Evolutionary conservation across 1,140 invertebrate species (phyloP), one percentile per base, ranked within the genome.

Genomic region (Zaprionus taronus): DNA sequence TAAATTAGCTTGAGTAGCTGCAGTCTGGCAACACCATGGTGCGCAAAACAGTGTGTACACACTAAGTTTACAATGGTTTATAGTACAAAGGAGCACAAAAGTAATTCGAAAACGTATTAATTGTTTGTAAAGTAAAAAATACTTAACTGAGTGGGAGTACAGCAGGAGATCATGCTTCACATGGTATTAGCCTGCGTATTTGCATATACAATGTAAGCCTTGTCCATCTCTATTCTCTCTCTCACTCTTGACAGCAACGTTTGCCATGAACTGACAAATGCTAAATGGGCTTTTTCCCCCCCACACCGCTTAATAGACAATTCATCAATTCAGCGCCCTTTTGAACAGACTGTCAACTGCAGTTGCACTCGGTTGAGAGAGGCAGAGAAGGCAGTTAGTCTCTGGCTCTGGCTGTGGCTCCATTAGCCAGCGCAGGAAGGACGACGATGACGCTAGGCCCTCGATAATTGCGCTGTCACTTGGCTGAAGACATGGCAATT

Each of bases 381-480:
- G 75, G 67, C 74, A 76, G 63, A 61, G 56, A n/a, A 22, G 4
- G 31, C 12, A 15, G n/a, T n/a, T n/a, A n/a, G 36, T 4, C 17
- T 58, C 51, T 65, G 67, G 4, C 22, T 24, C 28, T 26, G 24
- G 26, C 36, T 14, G 26, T 5, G 55, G 58, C 65, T 69, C 58
- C 56, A 73, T 60, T 68, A 64, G 64, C 70, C 57, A 63, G 17
- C 44, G 31, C 31, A 11, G 51, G 47, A 17, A 47, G 41, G 41
- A 47, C 6, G 38, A 63, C 47, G 47, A 51, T 51, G 41, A 47
- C 41, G 47, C 47, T 24, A 64, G 81, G 78, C 69, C 74, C 75
- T 90, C 84, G 81, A 89, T 89, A 89, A 89, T 89, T 89, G 84
- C 84, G 80, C 84, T 90, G 84, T 89, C 84, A 89, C 85, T 89